Evolutionary conservation across 2,888 invertebrate genomes (phyloP), one percentile per base, ranked within the genome.

Genomic region (Caenorhabditis wallacei): DNA sequence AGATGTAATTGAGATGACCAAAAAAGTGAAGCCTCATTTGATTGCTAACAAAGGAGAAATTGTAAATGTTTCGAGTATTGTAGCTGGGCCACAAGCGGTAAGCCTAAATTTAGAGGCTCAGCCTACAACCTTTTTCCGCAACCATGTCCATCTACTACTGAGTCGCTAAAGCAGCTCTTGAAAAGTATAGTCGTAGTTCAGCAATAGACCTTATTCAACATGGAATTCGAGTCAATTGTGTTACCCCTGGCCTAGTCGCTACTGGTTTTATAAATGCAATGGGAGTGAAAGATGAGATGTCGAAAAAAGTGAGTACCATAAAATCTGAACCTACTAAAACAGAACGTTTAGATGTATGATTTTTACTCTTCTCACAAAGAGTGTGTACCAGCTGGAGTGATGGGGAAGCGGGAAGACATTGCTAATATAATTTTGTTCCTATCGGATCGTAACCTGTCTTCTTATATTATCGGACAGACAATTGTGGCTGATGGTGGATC

Each of bases 401-500:
- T 37, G 4, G 82, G 71, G 1, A 53, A 69, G 46, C 83, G 80
- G 1, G 56, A 72, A 20, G 81, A 85, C 35, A 81, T 84, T 59
- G 83, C 82, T 0, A 61, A 81, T 37, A n/a, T 75, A 10, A 81
- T 83, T 40, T 51, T 69, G 26, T 85, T 85, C 63, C 59, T 85
- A 51, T 81, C 85, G 0, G 85, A 85, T 43, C 63, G 83, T 1
- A 63, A 37, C 0, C 20, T 69, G 13, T 85, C 85, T 0, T 56
- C 59, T 7, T 84, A 71, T 56, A 85, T 85, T 5, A 68, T 85
- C 18, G 85, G 83, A n/a, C 83, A 85, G 26, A 61, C 78, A 16
- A 78, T 85, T 54, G 79, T 81, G 0, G 80, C 71, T 11, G 85
- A 85, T 48, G 85, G 85, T 11, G 85, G 85, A 43, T 61, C 83